Evolutionary conservation across 2,797 vertebrate genomes (phyloP), one percentile per base, ranked within the genome.

Genomic region (Chelonia mydas): DNA sequence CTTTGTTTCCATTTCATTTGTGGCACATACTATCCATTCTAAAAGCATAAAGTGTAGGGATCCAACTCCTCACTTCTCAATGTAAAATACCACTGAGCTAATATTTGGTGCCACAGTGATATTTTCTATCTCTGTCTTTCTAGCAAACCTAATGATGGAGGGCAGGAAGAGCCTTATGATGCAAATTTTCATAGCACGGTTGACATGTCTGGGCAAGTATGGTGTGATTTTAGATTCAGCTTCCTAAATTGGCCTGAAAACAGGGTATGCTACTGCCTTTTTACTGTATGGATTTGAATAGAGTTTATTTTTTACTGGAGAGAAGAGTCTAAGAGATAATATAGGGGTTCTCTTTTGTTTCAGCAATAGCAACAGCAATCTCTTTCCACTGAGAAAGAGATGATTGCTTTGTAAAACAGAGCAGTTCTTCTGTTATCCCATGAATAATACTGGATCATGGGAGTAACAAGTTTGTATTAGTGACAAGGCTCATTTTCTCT

Each of bases 251-350:
- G 86, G 33, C 81, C 79, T 93, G 68, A 81, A 94, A 93, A 93
- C 78, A 88, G 6, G 15, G 37, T 57, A 84, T 89, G 19, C 23
- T 89, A 61, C 47, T 86, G 51, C 15, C 41, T 90, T 92, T 92
- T 72, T 33, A 76, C 76, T 84, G 25, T 76, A 77, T 81, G 41
- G 11, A 81, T 90, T 93, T 91, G 51, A 84, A 92, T 90, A 86
- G 50, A 81, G 86, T 85, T 96, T 88, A 88, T 53, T 87, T 90
- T 90, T 90, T 87, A 15, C 47, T 47, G 15, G 47, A 94, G 92
- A 91, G 55, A 17, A 91, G 37, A 2, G 3, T 28, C 4, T n/a
- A 83, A 90, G 1, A 9, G 37, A 76, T 61, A 90, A 47, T 21
- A 90, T 3, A 23, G 74, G 37, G 84, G 1, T 7, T 83, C 17